Conservation (phyloP, 2,113 vertebrate species). For the Xenopus tropicalis region UCB_Xtro_10.0 CM004447.2:8149501-8150000, state of each 20-base stretch:
- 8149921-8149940: no score
- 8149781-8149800: constrained; percentile 45
- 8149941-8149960: no score
- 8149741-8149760: constrained; percentile 58
- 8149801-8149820: not conserved
- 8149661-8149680: constrained; percentile 98
- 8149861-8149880: not conserved
- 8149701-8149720: constrained; percentile 59
- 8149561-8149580: constrained; percentile 97
- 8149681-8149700: constrained; percentile 99
- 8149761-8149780: constrained; percentile 60
- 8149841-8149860: not conserved
- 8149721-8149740: constrained; percentile 44
- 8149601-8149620: constrained; percentile 94
- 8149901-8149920: not conserved
- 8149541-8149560: constrained; percentile 98
- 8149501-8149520: constrained; percentile 92
- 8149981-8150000: no score
- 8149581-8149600: constrained; percentile 98
- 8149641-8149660: constrained; percentile 99
- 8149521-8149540: constrained; percentile 87
- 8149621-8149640: constrained; percentile 98
- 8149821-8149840: constrained; percentile 11
- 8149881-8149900: not conserved
- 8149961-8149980: no score